These are phyloP conservation scores for Ligdia adustata DNA, from an alignment of 2,888 invertebrate species.

Conservation along the genomic window DNA sequence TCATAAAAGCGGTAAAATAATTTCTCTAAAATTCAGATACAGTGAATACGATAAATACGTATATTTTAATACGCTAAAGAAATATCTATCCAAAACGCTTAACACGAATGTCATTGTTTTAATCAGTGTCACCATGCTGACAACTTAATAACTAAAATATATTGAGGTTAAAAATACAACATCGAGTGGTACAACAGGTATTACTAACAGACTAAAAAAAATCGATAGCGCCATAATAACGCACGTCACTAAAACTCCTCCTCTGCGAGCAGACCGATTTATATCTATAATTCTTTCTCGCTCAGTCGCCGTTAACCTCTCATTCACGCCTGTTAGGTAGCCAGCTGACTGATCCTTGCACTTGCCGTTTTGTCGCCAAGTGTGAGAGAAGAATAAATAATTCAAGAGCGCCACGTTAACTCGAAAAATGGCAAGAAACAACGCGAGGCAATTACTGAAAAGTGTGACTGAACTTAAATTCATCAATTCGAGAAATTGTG, in stretches of 20 bases:
- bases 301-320: slow-evolving; percentile 24
- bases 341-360: slow-evolving; percentile 33
- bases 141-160: too few species aligned
- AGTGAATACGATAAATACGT: too few species aligned
- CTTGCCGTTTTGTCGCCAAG: slow-evolving; percentile 34
- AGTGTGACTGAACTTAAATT: slow-evolving; percentile 58
- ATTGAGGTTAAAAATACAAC: background rate
- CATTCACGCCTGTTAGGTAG: slow-evolving; percentile 30
- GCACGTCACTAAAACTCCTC: slow-evolving; percentile 21
- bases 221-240: slow-evolving; percentile 1
- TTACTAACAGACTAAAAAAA: background rate
- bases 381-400: slow-evolving; percentile 31
- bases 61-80: too few species aligned
- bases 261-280: slow-evolving; percentile 4
- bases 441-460: slow-evolving; percentile 62
- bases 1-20: too few species aligned
- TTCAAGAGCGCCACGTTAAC: slow-evolving; percentile 24
- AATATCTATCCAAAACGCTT: too few species aligned
- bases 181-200: background rate
- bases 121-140: too few species aligned
- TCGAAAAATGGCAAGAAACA: slow-evolving; percentile 61
- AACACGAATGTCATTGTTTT: too few species aligned
- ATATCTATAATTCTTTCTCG: slow-evolving; percentile 32
- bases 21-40: too few species aligned
- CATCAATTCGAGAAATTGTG: slow-evolving; percentile 59